Percentiles rank a stretch among this genome's conserved stretches.
These are phyloP conservation scores for Potamilus streckersoni DNA, from an alignment of 1,140 invertebrate species.

Conservation along the genomic window DNA sequence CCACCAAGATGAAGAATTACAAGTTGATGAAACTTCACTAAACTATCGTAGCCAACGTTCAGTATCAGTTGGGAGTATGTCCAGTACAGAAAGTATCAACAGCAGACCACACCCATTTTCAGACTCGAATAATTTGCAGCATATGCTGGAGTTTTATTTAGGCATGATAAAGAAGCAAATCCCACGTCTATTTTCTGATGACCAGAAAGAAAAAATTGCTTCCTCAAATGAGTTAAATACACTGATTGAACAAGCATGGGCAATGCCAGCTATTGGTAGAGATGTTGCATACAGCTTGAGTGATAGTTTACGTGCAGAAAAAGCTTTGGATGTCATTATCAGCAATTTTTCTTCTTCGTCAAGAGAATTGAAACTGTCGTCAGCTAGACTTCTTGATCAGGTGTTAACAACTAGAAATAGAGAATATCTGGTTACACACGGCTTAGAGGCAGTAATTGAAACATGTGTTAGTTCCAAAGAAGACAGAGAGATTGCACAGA, in stretches of 20 bases:
- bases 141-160: slow-evolving; percentile 17
- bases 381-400: slow-evolving; percentile 83
- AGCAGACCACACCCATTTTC: background rate
- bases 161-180: slow-evolving; percentile 22
- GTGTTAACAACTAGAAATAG: slow-evolving; percentile 89
- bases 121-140: slow-evolving; percentile 14
- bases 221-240: slow-evolving; percentile 24
- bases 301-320: slow-evolving; percentile 85
- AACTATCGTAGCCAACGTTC: slow-evolving; percentile 27
- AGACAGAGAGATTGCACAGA: slow-evolving; percentile 84
- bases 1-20: slow-evolving; percentile 27
- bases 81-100: slow-evolving; percentile 31
- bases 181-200: background rate
- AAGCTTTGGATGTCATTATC: slow-evolving; percentile 85
- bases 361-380: slow-evolving; percentile 56
- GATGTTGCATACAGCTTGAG: slow-evolving; percentile 76
- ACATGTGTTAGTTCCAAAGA: slow-evolving; percentile 82
- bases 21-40: slow-evolving; percentile 26
- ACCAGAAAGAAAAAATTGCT: slow-evolving; percentile 17
- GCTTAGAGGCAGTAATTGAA: slow-evolving; percentile 83
- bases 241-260: slow-evolving; percentile 81
- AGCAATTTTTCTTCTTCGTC: slow-evolving; percentile 51
- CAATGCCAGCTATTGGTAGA: slow-evolving; percentile 91
- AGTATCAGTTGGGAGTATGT: slow-evolving; percentile 23
- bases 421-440: slow-evolving; percentile 92